Conservation (phyloP, 1,140 invertebrate species). For the Pachyrhynchus sulphureomaculatus region DNA sequence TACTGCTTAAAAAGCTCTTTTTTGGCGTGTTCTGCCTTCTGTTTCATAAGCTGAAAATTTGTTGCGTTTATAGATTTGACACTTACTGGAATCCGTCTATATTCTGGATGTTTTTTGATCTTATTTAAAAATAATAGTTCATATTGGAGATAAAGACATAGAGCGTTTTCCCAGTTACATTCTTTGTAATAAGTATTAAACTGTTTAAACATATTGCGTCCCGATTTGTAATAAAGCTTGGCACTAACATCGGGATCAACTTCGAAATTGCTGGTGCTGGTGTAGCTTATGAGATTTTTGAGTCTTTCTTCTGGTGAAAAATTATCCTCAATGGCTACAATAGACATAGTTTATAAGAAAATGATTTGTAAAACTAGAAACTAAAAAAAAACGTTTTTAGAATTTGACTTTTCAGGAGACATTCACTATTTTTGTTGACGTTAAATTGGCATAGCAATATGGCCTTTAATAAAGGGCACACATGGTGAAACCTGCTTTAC, state of each 20-base stretch:
- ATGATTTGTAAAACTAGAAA: too few relatives aligned
- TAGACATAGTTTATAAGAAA: too few relatives aligned
- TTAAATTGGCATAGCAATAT: too few relatives aligned
- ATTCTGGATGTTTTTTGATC: constrained; percentile 18
- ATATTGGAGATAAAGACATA: constrained; percentile 19
- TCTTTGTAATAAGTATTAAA: constrained; percentile 15
- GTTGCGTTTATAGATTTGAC: constrained; percentile 12
- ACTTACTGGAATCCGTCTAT: constrained; percentile 2
- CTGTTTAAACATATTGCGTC: constrained; percentile 22
- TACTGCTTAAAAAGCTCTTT: constrained; percentile 10
- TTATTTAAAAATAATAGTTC: constrained; percentile 19
- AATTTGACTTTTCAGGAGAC: too few relatives aligned
- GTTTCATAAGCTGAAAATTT: constrained; percentile 22
- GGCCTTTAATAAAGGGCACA: too few relatives aligned
- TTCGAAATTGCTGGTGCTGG: background rate
- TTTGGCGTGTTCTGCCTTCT: constrained; percentile 7
- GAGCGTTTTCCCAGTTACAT: constrained; percentile 15
- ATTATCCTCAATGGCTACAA: background rate
- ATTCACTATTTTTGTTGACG: too few relatives aligned
- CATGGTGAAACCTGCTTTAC: too few relatives aligned
- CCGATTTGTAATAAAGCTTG: constrained; percentile 23
- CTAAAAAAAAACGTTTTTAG: too few relatives aligned
- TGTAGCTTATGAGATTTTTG: constrained; percentile 3
- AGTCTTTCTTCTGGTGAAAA: constrained; percentile 9
- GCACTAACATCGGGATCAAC: constrained; percentile 5